Conservation (phyloP, 2,113 vertebrate species). For the Athene cunicularia region DNA sequence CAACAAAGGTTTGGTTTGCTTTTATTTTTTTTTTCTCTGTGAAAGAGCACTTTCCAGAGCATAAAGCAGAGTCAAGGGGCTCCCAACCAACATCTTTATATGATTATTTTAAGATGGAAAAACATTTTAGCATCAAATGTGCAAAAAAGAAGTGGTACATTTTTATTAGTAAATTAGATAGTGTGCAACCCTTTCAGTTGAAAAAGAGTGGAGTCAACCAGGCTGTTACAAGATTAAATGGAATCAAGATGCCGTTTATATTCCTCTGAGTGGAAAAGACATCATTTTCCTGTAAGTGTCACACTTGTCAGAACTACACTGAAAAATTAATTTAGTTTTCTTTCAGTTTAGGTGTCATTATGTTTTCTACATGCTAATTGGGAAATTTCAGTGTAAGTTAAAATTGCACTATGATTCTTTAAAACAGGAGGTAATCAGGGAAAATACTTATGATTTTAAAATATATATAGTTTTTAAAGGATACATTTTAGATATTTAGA, state of each 20-base stretch:
- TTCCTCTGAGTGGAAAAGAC: slow-evolving; percentile 4
- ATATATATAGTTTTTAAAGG: neutral
- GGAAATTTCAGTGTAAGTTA: neutral
- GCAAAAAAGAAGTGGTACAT: neutral
- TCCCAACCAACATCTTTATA: neutral
- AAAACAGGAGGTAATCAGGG: neutral
- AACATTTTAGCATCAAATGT: neutral
- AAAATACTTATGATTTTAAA: neutral
- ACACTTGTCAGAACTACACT: neutral
- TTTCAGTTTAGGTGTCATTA: neutral
- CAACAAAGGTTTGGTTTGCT: neutral
- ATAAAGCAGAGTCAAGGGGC: neutral
- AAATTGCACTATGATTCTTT: neutral
- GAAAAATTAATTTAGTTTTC: neutral
- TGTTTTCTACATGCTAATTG: neutral
- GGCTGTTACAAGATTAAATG: neutral
- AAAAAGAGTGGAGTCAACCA: slow-evolving; percentile 1
- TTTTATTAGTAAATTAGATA: neutral
- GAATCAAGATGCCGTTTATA: slow-evolving; percentile 9
- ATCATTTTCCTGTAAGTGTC: neutral
- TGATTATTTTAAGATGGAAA: neutral
- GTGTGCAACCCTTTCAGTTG: neutral
- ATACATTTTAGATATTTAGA: neutral
- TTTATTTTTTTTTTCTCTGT: rapidly evolving
- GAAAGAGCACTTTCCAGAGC: neutral